Percentiles rank a stretch among this genome's conserved stretches.
phyloP scores from a whole-genome alignment of 2,113 vertebrate genomes.

The Chamaetylas fuelleborni region DNA sequence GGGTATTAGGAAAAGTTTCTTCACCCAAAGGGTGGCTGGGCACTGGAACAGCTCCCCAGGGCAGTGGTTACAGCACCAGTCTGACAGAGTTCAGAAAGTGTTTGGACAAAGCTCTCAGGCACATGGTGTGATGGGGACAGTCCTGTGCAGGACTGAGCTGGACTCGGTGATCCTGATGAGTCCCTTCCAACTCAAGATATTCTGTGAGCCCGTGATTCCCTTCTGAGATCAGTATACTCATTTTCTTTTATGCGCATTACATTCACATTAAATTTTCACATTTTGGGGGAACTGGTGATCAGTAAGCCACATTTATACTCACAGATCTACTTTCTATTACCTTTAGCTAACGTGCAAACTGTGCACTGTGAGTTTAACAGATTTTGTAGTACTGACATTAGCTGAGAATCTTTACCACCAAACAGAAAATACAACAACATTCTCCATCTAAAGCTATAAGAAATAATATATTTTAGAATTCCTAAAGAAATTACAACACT shows the following conservation, averaged over 20 bases:
- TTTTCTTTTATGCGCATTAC: neutral
- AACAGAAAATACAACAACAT: neutral
- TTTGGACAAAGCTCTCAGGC: neutral
- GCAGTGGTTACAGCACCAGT: neutral
- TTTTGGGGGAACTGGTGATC: neutral
- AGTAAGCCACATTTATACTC: neutral
- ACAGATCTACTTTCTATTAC: neutral
- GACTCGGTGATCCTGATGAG: neutral
- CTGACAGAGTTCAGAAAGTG: rapidly evolving
- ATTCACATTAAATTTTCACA: neutral
- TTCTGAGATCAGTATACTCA: neutral
- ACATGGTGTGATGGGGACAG: too few species aligned
- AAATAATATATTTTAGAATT: neutral
- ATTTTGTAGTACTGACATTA: neutral
- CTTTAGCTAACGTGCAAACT: neutral
- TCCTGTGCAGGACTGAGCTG: neutral
- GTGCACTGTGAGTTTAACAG: rapidly evolving
- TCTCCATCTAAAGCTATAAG: neutral
- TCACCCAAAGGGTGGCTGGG: rapidly evolving
- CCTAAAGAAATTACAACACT: neutral
- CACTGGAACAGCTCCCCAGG: neutral
- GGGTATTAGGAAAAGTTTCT: neutral
- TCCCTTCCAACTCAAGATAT: neutral
- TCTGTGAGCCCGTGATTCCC: neutral
- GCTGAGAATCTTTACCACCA: neutral